phyloP scores from a whole-genome alignment of 2,797 vertebrate species.

The Hemitrygon akajei region DNA sequence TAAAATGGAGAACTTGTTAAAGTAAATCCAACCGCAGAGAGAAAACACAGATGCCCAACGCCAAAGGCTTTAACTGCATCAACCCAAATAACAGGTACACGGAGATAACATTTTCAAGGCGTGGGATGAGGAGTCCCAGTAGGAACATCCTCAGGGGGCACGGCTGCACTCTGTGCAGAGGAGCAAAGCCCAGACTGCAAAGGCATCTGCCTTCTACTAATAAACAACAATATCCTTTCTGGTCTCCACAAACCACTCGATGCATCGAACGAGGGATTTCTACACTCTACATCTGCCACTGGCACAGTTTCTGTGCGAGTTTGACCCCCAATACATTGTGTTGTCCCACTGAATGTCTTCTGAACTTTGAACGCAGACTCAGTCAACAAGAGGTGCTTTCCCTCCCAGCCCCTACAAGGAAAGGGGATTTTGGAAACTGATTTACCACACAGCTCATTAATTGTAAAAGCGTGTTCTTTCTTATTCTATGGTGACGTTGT shows the following conservation, averaged over 20 bases:
- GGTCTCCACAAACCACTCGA: background rate
- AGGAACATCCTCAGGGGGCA: background rate
- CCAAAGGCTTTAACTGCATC: background rate
- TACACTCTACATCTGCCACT: background rate
- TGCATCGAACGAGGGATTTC: no score
- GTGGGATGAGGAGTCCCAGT: background rate
- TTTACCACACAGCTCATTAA: background rate
- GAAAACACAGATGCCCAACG: background rate
- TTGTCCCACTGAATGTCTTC: background rate
- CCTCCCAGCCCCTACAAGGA: background rate
- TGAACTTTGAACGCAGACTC: background rate
- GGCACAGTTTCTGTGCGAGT: background rate
- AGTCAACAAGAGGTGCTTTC: conserved; percentile 7
- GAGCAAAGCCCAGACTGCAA: background rate
- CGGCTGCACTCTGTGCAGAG: background rate
- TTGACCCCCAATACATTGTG: background rate
- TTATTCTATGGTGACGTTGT: background rate
- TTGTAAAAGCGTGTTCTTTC: background rate
- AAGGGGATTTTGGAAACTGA: background rate
- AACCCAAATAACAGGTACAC: background rate
- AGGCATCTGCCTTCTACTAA: background rate
- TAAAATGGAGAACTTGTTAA: background rate
- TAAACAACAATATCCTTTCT: background rate
- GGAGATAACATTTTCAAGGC: background rate
- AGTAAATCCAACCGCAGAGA: background rate